Conservation (phyloP, 2,113 vertebrate genomes). For the Trinectes maculatus region DNA sequence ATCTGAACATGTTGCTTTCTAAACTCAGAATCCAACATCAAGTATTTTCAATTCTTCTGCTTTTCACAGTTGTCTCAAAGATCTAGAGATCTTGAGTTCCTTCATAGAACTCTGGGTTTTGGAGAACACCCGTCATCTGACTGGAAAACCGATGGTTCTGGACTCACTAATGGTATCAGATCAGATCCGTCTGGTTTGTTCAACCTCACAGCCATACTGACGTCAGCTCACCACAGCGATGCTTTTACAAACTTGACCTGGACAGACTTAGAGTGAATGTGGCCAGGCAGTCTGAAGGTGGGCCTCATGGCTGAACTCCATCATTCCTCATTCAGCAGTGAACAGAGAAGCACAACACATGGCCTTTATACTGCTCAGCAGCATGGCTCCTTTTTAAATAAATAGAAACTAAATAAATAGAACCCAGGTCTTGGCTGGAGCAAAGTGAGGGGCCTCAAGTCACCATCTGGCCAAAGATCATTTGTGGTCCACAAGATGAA, state of each 20-base stretch:
- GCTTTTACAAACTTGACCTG: background rate
- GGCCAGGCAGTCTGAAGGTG: background rate
- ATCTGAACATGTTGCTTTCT: background rate
- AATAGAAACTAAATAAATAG: constrained; percentile 50
- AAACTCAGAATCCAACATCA: background rate
- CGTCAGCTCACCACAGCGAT: background rate
- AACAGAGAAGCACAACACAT: constrained; percentile 41
- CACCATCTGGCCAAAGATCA: constrained; percentile 39
- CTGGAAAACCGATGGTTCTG: background rate
- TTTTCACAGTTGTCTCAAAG: too few species aligned
- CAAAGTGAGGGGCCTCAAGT: constrained; percentile 24
- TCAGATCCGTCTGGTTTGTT: background rate
- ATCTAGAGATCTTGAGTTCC: too few species aligned
- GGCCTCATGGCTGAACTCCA: constrained; percentile 14
- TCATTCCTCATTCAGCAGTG: constrained; percentile 42
- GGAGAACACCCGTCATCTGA: too few species aligned
- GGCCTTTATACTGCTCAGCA: constrained; percentile 23
- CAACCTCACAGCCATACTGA: background rate
- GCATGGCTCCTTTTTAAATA: constrained; percentile 38
- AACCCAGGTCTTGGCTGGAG: constrained; percentile 20
- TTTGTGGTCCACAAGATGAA: constrained; percentile 37
- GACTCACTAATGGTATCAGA: background rate
- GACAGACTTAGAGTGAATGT: background rate
- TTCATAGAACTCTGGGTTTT: background rate
- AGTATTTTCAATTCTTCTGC: too few species aligned